phyloP scores from a whole-genome alignment of 2,888 invertebrate genomes.

The Druceiella hillmani region DNA sequence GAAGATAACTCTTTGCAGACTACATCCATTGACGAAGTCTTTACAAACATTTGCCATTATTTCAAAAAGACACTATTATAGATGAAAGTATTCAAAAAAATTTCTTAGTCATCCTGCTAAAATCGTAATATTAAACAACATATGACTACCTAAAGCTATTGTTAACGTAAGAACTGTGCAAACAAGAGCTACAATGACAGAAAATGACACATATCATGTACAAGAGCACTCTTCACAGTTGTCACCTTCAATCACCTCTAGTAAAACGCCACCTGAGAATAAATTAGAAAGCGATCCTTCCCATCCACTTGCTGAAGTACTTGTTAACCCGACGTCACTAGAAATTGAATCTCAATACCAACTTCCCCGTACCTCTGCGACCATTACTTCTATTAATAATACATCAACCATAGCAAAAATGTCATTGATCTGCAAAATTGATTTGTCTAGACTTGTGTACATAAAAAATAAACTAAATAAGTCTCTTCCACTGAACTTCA shows the following conservation, averaged over 20 bases:
- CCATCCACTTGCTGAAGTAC: conserved; percentile 1
- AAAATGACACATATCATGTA: conserved; percentile 1
- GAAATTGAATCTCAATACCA: conserved; percentile 4
- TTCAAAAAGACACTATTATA: too few species aligned
- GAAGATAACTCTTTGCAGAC: too few species aligned
- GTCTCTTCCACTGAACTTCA: conserved; percentile 3
- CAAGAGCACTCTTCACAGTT: conserved; percentile 6
- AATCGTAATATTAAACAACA: conserved; percentile 4
- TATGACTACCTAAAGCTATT: conserved; percentile 2
- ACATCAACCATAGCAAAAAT: conserved; percentile 3
- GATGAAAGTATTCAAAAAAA: too few species aligned
- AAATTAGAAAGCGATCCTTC: conserved; percentile 5
- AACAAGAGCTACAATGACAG: conserved; percentile 4
- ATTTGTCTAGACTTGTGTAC: conserved; percentile 3
- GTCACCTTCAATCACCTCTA: too few species aligned
- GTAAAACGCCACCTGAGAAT: conserved; percentile 4
- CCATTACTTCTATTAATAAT: conserved; percentile 3
- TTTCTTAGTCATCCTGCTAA: too few species aligned
- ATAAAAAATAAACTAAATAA: conserved; percentile 4
- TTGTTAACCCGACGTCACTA: too few species aligned
- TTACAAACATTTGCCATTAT: too few species aligned
- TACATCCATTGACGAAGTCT: too few species aligned
- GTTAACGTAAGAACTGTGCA: conserved; percentile 2
- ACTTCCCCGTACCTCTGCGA: conserved; percentile 3
- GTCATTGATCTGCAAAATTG: conserved; percentile 5